Evolutionary conservation across 2,113 vertebrate species (phyloP).

Genomic region (Zosterops borbonicus): DNA sequence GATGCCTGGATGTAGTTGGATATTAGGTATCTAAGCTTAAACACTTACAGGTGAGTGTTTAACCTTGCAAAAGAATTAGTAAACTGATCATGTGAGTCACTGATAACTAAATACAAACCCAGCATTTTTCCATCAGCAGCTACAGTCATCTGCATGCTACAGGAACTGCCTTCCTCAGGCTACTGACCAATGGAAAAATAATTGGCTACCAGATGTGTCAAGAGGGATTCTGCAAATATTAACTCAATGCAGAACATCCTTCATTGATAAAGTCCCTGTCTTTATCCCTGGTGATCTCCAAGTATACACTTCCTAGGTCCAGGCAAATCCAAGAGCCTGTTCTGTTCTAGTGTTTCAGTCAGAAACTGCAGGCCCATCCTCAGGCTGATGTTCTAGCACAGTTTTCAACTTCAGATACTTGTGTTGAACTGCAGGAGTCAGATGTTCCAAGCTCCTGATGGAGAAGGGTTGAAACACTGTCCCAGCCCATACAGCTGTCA

Average conservation of each 20-base stretch:
- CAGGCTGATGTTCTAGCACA: neutral
- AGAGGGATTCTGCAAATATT: neutral
- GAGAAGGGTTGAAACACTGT: neutral
- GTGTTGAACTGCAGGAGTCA: neutral
- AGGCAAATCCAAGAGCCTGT: neutral
- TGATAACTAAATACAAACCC: neutral
- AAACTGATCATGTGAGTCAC: neutral
- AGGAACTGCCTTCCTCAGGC: neutral
- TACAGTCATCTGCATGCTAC: neutral
- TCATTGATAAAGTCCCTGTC: neutral
- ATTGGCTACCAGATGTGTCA: neutral
- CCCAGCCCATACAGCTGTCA: neutral
- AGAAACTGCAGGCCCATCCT: neutral
- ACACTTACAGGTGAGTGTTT: neutral
- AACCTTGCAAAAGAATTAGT: neutral
- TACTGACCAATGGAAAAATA: neutral
- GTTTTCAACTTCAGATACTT: neutral
- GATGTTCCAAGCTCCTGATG: neutral
- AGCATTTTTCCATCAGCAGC: neutral
- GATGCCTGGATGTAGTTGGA: neutral
- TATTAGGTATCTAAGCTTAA: neutral
- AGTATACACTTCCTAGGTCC: fast-evolving
- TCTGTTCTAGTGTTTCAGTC: neutral
- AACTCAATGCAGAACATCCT: neutral
- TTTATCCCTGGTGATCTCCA: neutral